Conservation (phyloP, 1,140 invertebrate genomes). For the Drosophila sturtevanti region DNA sequence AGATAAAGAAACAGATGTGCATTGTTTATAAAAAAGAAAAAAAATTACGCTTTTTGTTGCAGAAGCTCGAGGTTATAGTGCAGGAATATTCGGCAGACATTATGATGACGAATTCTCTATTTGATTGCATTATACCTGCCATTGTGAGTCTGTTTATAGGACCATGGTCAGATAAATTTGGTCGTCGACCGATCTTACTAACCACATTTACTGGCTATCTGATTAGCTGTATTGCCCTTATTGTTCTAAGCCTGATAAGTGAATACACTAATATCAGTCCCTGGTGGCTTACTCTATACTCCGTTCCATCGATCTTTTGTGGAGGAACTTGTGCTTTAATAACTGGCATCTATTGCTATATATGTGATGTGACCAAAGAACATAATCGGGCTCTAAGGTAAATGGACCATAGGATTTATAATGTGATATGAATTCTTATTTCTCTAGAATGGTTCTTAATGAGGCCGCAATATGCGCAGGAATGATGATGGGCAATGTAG, state of each 20-base stretch:
- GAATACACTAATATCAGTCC: constrained; percentile 82
- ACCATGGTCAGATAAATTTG: constrained; percentile 89
- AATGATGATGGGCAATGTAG: constrained; percentile 84
- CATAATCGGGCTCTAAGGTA: constrained; percentile 84
- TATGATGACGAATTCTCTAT: constrained; percentile 84
- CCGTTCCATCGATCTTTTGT: constrained; percentile 84
- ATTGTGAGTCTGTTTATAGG: constrained; percentile 87
- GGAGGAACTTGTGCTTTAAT: constrained; percentile 86
- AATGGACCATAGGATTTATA: not conserved
- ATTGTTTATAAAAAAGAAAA: not conserved
- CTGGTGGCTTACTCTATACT: constrained; percentile 85
- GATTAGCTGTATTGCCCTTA: constrained; percentile 46
- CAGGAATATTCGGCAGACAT: constrained; percentile 86
- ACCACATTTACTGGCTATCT: constrained; percentile 83
- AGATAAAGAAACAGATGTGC: not conserved
- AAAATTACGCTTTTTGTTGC: constrained; percentile 11
- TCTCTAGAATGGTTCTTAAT: constrained; percentile 85
- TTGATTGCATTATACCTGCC: constrained; percentile 86
- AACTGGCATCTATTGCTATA: constrained; percentile 86
- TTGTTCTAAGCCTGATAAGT: constrained; percentile 49
- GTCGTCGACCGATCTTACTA: constrained; percentile 87
- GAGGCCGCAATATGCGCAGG: constrained; percentile 85
- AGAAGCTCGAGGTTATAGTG: constrained; percentile 84
- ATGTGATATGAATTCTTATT: not conserved
- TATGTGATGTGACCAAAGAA: constrained; percentile 85